phyloP scores from a whole-genome alignment of 1,140 invertebrate species.

The Heliothis subflexa region DNA sequence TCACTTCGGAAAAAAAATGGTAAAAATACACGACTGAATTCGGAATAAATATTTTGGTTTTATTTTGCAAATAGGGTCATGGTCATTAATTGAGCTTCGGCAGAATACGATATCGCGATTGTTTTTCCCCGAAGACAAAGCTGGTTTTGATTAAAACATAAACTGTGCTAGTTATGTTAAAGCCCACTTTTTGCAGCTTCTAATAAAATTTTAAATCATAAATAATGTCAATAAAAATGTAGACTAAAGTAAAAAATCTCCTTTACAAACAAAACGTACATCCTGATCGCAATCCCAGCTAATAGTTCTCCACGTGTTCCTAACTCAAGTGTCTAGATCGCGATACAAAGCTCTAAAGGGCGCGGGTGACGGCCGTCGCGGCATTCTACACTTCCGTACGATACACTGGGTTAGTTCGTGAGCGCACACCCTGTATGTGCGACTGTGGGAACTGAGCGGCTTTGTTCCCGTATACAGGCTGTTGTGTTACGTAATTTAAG shows the following conservation, averaged over 20 bases:
- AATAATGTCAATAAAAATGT: not conserved
- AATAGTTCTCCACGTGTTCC: constrained; percentile 45
- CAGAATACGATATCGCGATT: not conserved
- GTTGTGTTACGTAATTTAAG: constrained; percentile 45
- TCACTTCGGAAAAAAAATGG: constrained; percentile 16
- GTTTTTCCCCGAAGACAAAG: too few relatives aligned
- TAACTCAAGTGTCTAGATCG: constrained; percentile 51
- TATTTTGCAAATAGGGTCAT: constrained; percentile 22
- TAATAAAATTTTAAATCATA: too few relatives aligned
- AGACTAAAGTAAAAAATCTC: not conserved
- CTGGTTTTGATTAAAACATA: too few relatives aligned
- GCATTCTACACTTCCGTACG: constrained; percentile 81
- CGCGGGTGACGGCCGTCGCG: constrained; percentile 74
- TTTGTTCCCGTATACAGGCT: constrained; percentile 70
- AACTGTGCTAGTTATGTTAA: too few relatives aligned
- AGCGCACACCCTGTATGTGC: constrained; percentile 80
- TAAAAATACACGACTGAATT: constrained; percentile 19
- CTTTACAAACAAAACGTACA: constrained; percentile 40
- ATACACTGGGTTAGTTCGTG: constrained; percentile 80
- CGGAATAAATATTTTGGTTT: constrained; percentile 3
- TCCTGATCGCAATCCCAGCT: constrained; percentile 43
- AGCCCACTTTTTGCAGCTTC: too few relatives aligned
- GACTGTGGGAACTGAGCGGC: constrained; percentile 79
- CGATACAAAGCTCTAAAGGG: constrained; percentile 67
- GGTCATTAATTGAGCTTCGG: constrained; percentile 9